These are phyloP conservation scores for Sus cebifrons DNA, from an alignment of 2,797 vertebrate genomes.

Conservation along the genomic window DNA sequence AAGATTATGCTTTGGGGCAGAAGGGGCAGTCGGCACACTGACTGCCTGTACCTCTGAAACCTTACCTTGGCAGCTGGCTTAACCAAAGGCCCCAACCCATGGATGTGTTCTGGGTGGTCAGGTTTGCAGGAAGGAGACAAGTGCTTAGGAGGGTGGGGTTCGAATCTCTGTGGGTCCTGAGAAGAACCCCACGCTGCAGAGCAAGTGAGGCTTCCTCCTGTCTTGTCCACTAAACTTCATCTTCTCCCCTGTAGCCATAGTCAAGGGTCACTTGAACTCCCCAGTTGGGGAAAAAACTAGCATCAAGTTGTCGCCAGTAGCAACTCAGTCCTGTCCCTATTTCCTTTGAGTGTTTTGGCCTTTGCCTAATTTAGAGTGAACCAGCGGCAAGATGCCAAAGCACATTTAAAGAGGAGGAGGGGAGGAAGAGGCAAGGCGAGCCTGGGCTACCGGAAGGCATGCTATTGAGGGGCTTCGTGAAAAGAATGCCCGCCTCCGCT, in stretches of 20 bases:
- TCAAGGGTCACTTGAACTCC: conserved; percentile 52
- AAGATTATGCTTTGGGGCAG: background rate
- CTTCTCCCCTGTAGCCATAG: background rate
- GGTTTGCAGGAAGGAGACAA: background rate
- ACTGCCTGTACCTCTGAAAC: background rate
- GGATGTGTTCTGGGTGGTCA: background rate
- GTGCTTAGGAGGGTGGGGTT: background rate
- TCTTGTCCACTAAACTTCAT: background rate
- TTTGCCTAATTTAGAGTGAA: conserved; percentile 65
- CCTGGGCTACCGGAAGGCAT: background rate
- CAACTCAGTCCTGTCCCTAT: conserved; percentile 46
- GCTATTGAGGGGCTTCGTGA: background rate
- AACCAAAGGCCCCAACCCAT: background rate
- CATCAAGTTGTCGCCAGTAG: conserved; percentile 66
- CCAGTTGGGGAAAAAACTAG: conserved; percentile 48
- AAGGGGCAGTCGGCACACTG: background rate
- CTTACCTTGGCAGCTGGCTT: background rate
- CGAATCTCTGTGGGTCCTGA: background rate
- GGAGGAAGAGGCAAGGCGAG: background rate
- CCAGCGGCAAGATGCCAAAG: conserved; percentile 16
- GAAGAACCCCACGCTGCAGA: background rate
- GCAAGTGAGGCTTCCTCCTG: background rate
- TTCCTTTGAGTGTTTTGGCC: conserved; percentile 56
- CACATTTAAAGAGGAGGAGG: background rate
- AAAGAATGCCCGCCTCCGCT: background rate